Conservation (phyloP, 2,888 invertebrate species). For the Chaetogeoica ovagalla region DNA sequence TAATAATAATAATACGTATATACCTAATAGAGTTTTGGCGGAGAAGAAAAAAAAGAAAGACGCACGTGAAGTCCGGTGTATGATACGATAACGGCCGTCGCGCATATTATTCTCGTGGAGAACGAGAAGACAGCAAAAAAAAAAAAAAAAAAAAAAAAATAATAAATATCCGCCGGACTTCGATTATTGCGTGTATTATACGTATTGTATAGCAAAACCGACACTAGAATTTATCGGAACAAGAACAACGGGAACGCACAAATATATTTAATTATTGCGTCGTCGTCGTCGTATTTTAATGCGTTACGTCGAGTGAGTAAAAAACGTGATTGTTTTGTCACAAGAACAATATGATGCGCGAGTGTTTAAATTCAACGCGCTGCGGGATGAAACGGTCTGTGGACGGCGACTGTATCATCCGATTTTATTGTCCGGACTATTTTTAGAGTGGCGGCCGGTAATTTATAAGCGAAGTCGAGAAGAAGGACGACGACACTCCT, state of each 20-base stretch:
- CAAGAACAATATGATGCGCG: conserved; percentile 23
- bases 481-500: conserved; percentile 12
- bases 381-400: no score
- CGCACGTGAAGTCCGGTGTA: no score
- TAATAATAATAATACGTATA: no score
- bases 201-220: background rate
- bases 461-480: background rate
- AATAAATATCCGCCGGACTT: no score
- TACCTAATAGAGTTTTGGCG: no score
- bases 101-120: background rate
- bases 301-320: background rate
- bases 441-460: background rate
- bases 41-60: background rate
- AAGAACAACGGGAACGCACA: no score
- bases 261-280: background rate
- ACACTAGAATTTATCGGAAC: conserved; percentile 5
- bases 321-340: conserved; percentile 42
- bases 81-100: conserved; percentile 7
- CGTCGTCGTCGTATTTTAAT: background rate
- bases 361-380: background rate
- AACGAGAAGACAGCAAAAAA: background rate
- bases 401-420: background rate
- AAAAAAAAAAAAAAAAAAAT: background rate
- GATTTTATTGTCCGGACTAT: conserved; percentile 32
- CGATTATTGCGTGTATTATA: background rate